Conservation (phyloP, 2,113 vertebrate species). For the Lates calcarifer region DNA sequence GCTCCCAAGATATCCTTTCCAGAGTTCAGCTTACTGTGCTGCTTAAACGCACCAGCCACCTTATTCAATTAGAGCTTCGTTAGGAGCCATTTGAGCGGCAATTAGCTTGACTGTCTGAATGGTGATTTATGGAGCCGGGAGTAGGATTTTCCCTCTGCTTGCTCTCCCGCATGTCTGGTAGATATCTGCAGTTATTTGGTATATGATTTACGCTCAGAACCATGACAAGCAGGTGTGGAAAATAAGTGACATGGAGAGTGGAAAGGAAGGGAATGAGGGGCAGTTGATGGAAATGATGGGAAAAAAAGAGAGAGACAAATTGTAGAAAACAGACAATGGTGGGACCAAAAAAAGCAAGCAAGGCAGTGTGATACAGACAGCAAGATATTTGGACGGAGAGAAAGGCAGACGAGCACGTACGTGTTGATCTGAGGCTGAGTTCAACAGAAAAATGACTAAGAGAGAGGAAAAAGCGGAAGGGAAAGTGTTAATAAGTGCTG, state of each 20-base stretch:
- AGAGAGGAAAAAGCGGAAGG: constrained; percentile 46
- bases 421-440: constrained; percentile 1
- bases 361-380: constrained; percentile 1
- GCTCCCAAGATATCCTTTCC: constrained; percentile 60
- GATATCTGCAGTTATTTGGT: constrained; percentile 70
- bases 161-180: constrained; percentile 56
- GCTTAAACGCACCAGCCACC: constrained; percentile 67
- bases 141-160: constrained; percentile 46
- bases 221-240: constrained; percentile 76
- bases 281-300: constrained; percentile 45
- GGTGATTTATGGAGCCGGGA: constrained; percentile 73
- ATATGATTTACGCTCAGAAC: constrained; percentile 55
- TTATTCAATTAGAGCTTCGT: constrained; percentile 73
- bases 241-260: constrained; percentile 45
- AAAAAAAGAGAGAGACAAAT: constrained; percentile 37
- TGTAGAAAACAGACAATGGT: constrained; percentile 40
- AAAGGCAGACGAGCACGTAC: not conserved
- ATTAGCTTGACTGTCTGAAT: constrained; percentile 76
- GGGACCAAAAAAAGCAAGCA: constrained; percentile 20
- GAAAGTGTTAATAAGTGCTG: constrained; percentile 66
- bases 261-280: constrained; percentile 38
- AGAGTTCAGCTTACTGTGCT: constrained; percentile 55
- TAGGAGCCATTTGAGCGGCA: constrained; percentile 64
- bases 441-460: constrained; percentile 22
- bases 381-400: constrained; percentile 5